A percentile compares a stretch with the other conserved stretches of the same genome.
Conservation (phyloP, 2,113 vertebrate genomes). For the Lutjanus erythropterus region DNA sequence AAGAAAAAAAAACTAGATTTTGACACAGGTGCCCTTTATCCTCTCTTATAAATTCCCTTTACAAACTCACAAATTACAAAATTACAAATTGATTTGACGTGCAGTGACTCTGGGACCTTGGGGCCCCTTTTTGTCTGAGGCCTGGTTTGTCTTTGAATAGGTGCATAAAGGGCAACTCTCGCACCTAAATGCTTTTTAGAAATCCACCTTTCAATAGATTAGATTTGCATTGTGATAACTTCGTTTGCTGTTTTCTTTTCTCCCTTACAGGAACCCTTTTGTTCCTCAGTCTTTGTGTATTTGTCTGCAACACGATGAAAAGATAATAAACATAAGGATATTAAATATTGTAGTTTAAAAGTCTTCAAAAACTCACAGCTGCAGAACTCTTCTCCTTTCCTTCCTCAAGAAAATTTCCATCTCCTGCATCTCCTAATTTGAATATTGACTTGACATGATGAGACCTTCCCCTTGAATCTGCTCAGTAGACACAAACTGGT, state of each 20-base stretch:
- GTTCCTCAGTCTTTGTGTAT: background rate
- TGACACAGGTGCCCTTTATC: background rate
- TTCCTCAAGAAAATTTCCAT: background rate
- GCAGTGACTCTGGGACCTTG: background rate
- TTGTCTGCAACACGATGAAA: background rate
- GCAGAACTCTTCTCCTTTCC: background rate
- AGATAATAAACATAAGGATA: background rate
- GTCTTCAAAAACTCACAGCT: background rate
- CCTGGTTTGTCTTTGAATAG: background rate
- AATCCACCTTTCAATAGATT: background rate
- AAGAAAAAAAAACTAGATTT: background rate
- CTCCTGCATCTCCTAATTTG: conserved; percentile 35
- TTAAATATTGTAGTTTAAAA: conserved; percentile 26
- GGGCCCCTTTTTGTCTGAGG: background rate
- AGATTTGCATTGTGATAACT: background rate
- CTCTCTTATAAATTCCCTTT: background rate
- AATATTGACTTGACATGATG: conserved; percentile 60
- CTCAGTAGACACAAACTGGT: conserved; percentile 55
- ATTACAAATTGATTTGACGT: background rate
- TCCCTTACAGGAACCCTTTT: background rate
- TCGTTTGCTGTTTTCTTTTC: background rate
- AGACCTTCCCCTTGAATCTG: conserved; percentile 56
- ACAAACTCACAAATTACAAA: background rate
- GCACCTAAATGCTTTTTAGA: background rate
- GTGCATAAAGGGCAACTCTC: background rate